phyloP scores from a whole-genome alignment of 2,888 invertebrate species.

The Zelleria hepariella region DNA sequence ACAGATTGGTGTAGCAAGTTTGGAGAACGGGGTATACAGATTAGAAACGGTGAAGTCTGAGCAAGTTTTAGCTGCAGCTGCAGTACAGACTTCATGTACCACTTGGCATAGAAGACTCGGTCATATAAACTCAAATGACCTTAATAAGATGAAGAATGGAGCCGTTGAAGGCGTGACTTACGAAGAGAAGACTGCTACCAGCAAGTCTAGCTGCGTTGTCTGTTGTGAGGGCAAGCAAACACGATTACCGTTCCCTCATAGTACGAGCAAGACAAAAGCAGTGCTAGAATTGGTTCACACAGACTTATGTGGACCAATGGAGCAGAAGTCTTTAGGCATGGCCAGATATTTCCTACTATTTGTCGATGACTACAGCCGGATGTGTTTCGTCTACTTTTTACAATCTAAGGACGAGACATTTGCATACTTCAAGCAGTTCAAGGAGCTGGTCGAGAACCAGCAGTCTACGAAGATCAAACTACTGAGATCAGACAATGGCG shows the following conservation, averaged over 20 bases:
- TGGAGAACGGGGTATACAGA: too few species aligned
- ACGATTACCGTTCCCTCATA: constrained; percentile 20
- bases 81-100: not conserved
- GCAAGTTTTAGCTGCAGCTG: not conserved
- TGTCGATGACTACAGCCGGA: constrained; percentile 15
- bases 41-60: too few species aligned
- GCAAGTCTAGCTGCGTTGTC: constrained; percentile 13
- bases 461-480: constrained; percentile 12
- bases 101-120: constrained; percentile 17
- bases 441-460: constrained; percentile 15
- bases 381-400: constrained; percentile 16
- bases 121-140: constrained; percentile 12
- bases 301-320: constrained; percentile 16
- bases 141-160: constrained; percentile 14
- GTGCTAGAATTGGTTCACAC: constrained; percentile 12
- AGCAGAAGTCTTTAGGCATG: constrained; percentile 9
- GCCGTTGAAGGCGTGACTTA: constrained; percentile 13
- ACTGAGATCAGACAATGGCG: constrained; percentile 15
- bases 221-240: constrained; percentile 23
- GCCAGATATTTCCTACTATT: constrained; percentile 15
- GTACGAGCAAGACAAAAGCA: constrained; percentile 14
- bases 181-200: constrained; percentile 10
- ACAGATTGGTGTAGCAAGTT: not conserved
- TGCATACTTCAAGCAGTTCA: constrained; percentile 13
- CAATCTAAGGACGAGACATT: constrained; percentile 11